Conservation (phyloP, 2,797 vertebrate genomes). For the Buphagus erythrorhynchus region DNA sequence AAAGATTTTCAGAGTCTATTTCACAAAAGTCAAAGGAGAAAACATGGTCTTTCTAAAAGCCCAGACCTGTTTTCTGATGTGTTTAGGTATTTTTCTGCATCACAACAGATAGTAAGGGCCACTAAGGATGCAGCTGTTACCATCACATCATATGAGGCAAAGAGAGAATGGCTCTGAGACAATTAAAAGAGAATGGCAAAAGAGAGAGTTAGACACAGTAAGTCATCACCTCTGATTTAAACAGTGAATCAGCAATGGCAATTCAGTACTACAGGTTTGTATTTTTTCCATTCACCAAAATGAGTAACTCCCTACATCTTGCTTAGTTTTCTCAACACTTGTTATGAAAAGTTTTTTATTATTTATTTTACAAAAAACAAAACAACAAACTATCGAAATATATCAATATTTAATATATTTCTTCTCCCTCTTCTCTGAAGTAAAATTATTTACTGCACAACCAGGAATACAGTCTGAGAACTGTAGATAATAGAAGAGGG, state of each 20-base stretch:
- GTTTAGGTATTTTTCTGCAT: not conserved
- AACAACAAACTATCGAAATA: not conserved
- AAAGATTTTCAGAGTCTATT: not conserved
- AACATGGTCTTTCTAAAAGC: not conserved
- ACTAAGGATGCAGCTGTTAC: not conserved
- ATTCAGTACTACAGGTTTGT: not conserved
- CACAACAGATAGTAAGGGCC: not conserved
- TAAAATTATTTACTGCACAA: not conserved
- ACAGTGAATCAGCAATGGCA: not conserved
- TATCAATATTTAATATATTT: not conserved
- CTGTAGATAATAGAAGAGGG: not conserved
- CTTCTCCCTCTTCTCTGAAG: not conserved
- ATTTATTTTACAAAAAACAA: not conserved
- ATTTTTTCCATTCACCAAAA: not conserved
- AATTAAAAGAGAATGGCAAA: not conserved
- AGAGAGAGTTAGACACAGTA: not conserved
- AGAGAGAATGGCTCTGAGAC: not conserved
- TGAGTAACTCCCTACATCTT: not conserved
- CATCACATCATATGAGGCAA: not conserved
- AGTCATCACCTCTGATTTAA: not conserved
- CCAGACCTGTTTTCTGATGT: not conserved
- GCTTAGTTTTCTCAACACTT: not conserved
- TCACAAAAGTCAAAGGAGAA: not conserved
- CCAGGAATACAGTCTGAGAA: not conserved
- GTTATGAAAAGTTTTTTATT: fast-evolving